Evolutionary conservation across 2,888 invertebrate genomes (phyloP), one percentile per base, ranked within the genome.

Genomic region (Caprella mutica): DNA sequence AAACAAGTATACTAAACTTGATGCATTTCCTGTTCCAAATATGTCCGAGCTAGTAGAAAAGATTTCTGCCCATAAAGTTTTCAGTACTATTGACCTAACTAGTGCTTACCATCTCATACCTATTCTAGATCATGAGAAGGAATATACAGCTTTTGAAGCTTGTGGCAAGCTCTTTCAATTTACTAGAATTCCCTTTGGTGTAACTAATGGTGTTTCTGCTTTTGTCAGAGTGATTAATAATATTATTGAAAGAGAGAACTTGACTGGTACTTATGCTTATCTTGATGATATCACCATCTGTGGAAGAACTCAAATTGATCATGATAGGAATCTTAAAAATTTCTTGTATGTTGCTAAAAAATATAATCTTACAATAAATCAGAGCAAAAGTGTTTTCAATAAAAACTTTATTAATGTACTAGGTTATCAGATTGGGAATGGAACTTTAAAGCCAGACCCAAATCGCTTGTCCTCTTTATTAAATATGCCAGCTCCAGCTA

Each of bases 141-240:
- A 38, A 35, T 39, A 14, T 46, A 54, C 58, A 12, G 58, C 54
- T 5, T 58, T 58, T 54, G 46, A 58, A n/a, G 58, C 53, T 17
- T 2, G 35, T 46, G 52, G 46, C 3, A 23, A 39, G 1, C 38
- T 57, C 5, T 57, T 44, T 21, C 52, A 52, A n/a, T 57, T 51
- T 30, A 52, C 51, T 17, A 1, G 57, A 12, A 19, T 53, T 14
- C 44, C 52, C 2, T 58, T 58, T 53, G 52, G 46, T 3, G 52
- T 58, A 17, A 58, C 52, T 8, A 55, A 55, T 39, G 58, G 58
- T 14, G 58, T 48, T 14, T 48, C 54, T 9, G 29, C 42, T 17
- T 58, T 58, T 24, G 51, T 51, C 5, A 3, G 58, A 23, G 40
- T 54, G n/a, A 55, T 58, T 44, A 43, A 58, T 23, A 23, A 26